These are phyloP conservation scores for Sylvia atricapilla DNA, from an alignment of 2,113 vertebrate genomes.

Conservation along the genomic window DNA sequence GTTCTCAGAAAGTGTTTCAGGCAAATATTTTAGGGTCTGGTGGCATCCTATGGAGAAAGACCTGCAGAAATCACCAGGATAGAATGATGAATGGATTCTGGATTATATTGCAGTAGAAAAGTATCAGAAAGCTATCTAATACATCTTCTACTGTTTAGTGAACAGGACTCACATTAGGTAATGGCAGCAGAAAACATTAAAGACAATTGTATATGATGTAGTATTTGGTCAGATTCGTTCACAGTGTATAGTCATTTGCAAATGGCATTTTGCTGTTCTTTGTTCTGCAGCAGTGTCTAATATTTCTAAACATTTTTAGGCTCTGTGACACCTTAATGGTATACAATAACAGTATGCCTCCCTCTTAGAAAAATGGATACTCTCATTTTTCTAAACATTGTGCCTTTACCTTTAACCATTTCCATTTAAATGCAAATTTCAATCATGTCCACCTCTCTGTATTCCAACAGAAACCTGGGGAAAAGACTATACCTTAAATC, in stretches of 20 bases:
- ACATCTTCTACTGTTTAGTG: slow-evolving; percentile 53
- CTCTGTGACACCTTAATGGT: slow-evolving; percentile 78
- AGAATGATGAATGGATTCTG: slow-evolving; percentile 44
- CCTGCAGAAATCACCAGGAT: background rate
- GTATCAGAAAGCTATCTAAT: slow-evolving; percentile 48
- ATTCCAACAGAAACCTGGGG: slow-evolving; percentile 30
- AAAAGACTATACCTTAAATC: slow-evolving; percentile 68
- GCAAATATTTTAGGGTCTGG: slow-evolving; percentile 28
- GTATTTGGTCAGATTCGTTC: slow-evolving; percentile 50
- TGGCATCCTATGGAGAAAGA: background rate
- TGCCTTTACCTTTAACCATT: slow-evolving; percentile 78
- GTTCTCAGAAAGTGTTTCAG: background rate
- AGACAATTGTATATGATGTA: slow-evolving; percentile 60
- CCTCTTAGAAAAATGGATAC: slow-evolving; percentile 81
- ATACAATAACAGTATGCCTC: slow-evolving; percentile 71
- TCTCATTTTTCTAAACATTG: slow-evolving; percentile 80
- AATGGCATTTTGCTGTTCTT: slow-evolving; percentile 63
- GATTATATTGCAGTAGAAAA: slow-evolving; percentile 33
- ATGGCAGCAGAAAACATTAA: slow-evolving; percentile 54
- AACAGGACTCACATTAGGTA: slow-evolving; percentile 50
- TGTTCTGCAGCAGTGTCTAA: slow-evolving; percentile 60
- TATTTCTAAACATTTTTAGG: slow-evolving; percentile 79
- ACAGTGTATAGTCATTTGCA: slow-evolving; percentile 65
- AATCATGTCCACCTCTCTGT: slow-evolving; percentile 77
- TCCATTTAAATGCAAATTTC: slow-evolving; percentile 85